Conservation (phyloP, 2,888 invertebrate genomes). For the Tachina fera region DNA sequence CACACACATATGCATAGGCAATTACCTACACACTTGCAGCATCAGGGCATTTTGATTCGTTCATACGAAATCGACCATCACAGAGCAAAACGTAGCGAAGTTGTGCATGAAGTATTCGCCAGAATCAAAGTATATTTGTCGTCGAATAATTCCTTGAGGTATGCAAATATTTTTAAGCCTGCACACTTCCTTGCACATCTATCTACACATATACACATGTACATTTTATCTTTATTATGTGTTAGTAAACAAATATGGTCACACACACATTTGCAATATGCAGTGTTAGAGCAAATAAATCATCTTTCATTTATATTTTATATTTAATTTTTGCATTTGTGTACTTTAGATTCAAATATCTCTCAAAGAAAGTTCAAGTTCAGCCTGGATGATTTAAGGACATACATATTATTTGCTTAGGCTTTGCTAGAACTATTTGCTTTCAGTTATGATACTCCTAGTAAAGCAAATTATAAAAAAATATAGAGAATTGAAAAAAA, state of each 20-base stretch:
- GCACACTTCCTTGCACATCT: not conserved
- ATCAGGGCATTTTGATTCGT: not conserved
- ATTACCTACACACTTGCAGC: not conserved
- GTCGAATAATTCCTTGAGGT: slow-evolving; percentile 35
- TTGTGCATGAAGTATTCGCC: slow-evolving; percentile 3
- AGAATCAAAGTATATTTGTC: slow-evolving; percentile 36
- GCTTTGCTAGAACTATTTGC: not conserved
- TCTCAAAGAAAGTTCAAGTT: slow-evolving; percentile 1
- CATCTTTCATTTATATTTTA: slow-evolving; percentile 9
- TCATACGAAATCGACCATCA: slow-evolving; percentile 1
- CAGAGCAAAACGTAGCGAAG: not conserved
- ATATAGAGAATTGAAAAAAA: not conserved
- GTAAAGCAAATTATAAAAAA: not conserved
- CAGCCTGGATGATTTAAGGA: not conserved
- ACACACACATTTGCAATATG: not conserved
- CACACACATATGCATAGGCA: not conserved
- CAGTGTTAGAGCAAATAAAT: not conserved
- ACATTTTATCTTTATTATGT: not conserved
- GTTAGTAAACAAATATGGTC: slow-evolving; percentile 8
- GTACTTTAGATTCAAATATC: not conserved
- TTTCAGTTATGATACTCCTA: not conserved
- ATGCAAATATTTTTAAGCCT: slow-evolving; percentile 26
- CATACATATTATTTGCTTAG: not conserved
- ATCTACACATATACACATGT: not conserved
- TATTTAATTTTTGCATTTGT: not conserved